Evolutionary conservation across 2,797 vertebrate genomes (phyloP).

Genomic region (Onychomys arenicola): DNA sequence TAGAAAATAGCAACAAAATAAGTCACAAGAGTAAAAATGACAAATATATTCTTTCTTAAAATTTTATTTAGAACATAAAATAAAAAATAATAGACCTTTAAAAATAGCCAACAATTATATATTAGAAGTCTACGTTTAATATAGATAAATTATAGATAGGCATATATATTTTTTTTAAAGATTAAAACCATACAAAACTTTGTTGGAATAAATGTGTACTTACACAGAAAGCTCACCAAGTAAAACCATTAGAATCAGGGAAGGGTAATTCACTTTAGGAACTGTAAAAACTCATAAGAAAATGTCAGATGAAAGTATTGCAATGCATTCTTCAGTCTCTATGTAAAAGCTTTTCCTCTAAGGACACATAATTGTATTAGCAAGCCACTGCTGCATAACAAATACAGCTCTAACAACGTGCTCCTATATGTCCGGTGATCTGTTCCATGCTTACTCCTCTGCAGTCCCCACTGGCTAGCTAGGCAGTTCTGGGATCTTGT

Average conservation of each 20-base stretch:
- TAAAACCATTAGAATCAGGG: not conserved
- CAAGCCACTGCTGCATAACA: not conserved
- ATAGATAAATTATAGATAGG: not conserved
- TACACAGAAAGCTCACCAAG: not conserved
- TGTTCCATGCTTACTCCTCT: not conserved
- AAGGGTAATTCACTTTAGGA: not conserved
- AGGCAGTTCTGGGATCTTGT: not conserved
- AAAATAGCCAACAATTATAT: not conserved
- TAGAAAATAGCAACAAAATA: slow-evolving; percentile 22
- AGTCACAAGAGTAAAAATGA: not conserved
- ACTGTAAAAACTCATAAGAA: slow-evolving; percentile 4
- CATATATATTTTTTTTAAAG: slow-evolving; percentile 20
- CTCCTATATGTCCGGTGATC: not conserved
- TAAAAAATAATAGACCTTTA: not conserved
- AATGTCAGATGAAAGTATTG: not conserved
- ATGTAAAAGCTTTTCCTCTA: slow-evolving; percentile 4
- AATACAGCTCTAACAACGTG: not conserved
- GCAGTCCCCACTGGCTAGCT: not conserved
- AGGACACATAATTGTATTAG: not conserved
- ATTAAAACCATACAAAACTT: not conserved
- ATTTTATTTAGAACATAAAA: not conserved
- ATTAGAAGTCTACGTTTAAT: not conserved
- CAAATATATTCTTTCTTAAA: not conserved
- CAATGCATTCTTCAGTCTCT: not conserved
- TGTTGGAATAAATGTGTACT: not conserved